These are phyloP conservation scores for Cheilosia soror DNA, from an alignment of 2,888 invertebrate genomes.

Conservation along the genomic window DNA sequence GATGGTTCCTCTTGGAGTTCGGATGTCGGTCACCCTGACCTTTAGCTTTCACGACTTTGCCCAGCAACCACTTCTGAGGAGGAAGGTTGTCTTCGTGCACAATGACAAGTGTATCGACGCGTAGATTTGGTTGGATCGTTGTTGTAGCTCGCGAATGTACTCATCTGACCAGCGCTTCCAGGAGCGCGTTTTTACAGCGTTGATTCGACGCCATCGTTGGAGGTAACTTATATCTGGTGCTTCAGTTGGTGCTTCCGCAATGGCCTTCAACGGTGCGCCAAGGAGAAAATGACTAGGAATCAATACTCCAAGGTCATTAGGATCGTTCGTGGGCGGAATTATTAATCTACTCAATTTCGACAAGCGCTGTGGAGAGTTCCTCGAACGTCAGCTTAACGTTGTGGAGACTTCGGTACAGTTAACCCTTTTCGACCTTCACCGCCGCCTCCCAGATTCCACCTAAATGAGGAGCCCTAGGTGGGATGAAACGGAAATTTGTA, in stretches of 20 bases:
- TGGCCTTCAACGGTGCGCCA: background rate
- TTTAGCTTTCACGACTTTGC: slow-evolving; percentile 23
- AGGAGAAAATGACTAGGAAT: slow-evolving; percentile 1
- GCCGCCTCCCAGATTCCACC: slow-evolving; percentile 9
- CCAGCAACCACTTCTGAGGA: slow-evolving; percentile 14
- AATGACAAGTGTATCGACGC: too few species aligned
- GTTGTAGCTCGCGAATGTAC: too few species aligned
- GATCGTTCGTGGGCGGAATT: background rate
- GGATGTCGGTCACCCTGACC: slow-evolving; percentile 23
- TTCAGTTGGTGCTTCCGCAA: background rate
- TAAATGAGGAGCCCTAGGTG: slow-evolving; percentile 14
- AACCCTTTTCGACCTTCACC: background rate
- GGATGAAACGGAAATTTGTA: slow-evolving; percentile 2
- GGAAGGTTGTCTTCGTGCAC: too few species aligned
- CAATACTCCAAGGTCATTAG: background rate
- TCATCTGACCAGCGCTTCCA: too few species aligned
- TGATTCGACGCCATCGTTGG: slow-evolving; percentile 10
- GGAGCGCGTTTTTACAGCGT: too few species aligned
- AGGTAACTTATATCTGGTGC: slow-evolving; percentile 8
- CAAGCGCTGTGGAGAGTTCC: too few species aligned
- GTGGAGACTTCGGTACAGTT: background rate
- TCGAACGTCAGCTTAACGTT: background rate
- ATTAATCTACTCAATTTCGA: background rate
- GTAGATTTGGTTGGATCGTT: too few species aligned
- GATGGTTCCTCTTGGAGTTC: background rate